Evolutionary conservation across 2,797 vertebrate genomes (phyloP).

Genomic region (Rhabdophis nuchalis): DNA sequence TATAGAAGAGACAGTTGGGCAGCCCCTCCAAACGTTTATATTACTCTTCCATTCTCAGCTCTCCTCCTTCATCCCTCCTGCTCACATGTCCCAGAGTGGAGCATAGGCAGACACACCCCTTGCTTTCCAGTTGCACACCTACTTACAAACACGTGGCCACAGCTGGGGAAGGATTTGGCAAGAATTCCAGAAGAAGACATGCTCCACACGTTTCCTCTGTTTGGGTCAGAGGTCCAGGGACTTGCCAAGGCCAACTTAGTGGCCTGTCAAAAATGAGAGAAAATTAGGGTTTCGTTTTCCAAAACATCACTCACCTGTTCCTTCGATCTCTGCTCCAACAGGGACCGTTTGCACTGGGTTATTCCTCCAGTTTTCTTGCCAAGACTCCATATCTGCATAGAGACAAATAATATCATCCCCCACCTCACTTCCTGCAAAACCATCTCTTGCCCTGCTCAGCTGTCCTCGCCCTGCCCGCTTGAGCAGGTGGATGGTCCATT

Average conservation of each 20-base stretch:
- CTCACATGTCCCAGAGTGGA: background rate
- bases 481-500: background rate
- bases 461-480: no score
- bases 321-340: conserved; percentile 23
- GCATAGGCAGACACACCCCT: background rate
- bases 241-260: background rate
- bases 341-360: conserved; percentile 46
- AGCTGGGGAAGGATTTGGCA: background rate
- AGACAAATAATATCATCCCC: background rate
- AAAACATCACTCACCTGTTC: conserved; percentile 32
- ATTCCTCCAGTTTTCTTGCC: conserved; percentile 37
- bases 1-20: background rate
- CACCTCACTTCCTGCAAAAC: background rate
- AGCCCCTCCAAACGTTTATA: background rate
- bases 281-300: background rate
- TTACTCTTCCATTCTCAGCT: background rate
- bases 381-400: background rate
- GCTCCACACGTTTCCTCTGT: background rate
- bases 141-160: background rate
- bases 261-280: background rate
- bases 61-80: background rate
- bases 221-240: background rate
- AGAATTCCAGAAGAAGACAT: background rate
- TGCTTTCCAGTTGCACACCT: background rate
- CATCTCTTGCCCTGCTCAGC: background rate